Evolutionary conservation across 64 coral and sea anemone species (phyloP).

Genomic region (Pocillopora verrucosa): DNA sequence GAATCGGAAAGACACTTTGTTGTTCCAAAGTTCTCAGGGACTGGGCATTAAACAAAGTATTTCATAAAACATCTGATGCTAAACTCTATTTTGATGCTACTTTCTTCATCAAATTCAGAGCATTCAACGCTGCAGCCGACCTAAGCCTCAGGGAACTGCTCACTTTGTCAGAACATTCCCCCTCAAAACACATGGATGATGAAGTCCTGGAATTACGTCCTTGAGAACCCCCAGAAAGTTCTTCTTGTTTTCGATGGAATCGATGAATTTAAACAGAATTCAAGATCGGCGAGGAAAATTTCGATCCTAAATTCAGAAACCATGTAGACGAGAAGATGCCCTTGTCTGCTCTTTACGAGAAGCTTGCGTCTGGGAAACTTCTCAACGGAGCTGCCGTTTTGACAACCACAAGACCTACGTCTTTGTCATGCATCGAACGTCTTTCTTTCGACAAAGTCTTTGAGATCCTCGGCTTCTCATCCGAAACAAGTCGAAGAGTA

Average conservation of each 20-base stretch:
- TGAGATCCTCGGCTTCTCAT: constrained; percentile 73
- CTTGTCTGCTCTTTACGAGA: neutral
- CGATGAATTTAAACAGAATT: constrained; percentile 40
- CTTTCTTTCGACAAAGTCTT: constrained; percentile 24
- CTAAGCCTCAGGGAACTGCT: constrained; percentile 43
- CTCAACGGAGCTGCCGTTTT: constrained; percentile 42
- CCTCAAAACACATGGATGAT: constrained; percentile 24
- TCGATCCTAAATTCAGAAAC: too few relatives aligned
- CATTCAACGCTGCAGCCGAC: neutral
- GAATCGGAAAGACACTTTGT: constrained; percentile 43
- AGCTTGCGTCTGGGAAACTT: constrained; percentile 7
- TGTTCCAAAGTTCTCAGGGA: constrained; percentile 35
- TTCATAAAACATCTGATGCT: neutral
- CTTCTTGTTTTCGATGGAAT: constrained; percentile 60
- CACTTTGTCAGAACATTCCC: neutral
- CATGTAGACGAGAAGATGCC: neutral
- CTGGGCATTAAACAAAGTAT: neutral
- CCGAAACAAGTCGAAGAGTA: constrained; percentile 50
- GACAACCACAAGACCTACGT: constrained; percentile 52
- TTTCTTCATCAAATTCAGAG: constrained; percentile 40
- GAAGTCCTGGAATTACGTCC: constrained; percentile 30
- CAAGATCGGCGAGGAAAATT: neutral
- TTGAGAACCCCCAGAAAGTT: constrained; percentile 24
- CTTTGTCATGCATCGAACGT: constrained; percentile 14
- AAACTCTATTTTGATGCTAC: constrained; percentile 18